Conservation (phyloP, 2,113 vertebrate species). For the Microcebus griseorufus region DNA sequence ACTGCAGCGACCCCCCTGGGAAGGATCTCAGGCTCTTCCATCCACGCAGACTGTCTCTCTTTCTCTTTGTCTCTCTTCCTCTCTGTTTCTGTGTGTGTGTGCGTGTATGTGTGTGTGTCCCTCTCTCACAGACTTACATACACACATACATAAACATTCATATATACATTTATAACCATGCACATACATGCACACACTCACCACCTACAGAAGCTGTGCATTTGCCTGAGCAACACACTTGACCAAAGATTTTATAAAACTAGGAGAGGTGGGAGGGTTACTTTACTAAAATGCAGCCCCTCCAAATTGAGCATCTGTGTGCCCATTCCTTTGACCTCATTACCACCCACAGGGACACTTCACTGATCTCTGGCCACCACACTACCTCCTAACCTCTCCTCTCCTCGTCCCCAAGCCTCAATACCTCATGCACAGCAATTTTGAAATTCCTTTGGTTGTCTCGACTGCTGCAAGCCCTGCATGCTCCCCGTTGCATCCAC, state of each 20-base stretch:
- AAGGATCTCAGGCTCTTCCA: neutral
- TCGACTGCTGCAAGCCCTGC: neutral
- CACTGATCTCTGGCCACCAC: neutral
- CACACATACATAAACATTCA: neutral
- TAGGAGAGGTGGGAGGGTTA: fast-evolving
- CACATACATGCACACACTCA: neutral
- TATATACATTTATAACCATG: neutral
- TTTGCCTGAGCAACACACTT: neutral
- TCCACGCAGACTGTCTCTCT: neutral
- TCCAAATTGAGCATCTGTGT: neutral
- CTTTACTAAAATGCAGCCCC: neutral
- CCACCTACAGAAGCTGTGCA: neutral
- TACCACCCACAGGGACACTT: neutral
- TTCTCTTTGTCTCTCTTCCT: neutral
- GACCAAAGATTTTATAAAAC: neutral
- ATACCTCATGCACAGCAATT: neutral
- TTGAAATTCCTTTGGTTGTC: neutral
- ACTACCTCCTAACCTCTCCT: neutral
- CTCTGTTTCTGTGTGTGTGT: neutral
- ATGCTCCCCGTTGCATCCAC: neutral
- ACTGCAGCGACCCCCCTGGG: fast-evolving
- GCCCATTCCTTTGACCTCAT: neutral
- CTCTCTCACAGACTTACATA: neutral
- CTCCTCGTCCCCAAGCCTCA: neutral
- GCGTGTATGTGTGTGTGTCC: neutral